phyloP scores from a whole-genome alignment of 2,797 vertebrate genomes.

The Trachops cirrhosus region DNA sequence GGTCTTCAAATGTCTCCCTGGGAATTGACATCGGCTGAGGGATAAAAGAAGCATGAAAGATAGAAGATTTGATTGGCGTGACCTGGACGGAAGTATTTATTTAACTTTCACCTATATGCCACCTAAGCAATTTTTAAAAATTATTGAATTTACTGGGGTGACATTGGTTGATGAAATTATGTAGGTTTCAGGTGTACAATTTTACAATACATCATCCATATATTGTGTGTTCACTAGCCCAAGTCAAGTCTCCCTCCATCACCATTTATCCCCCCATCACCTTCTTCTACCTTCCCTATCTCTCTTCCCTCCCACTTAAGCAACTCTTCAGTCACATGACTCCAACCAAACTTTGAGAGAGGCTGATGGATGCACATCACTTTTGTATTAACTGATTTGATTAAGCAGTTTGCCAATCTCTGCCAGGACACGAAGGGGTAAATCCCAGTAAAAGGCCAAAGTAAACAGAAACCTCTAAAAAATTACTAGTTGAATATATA shows the following conservation, averaged over 20 bases:
- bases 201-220: too few relatives aligned
- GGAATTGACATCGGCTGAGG: neutral
- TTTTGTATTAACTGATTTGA: neutral
- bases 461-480: conserved; percentile 13
- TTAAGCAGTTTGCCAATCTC: neutral
- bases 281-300: too few relatives aligned
- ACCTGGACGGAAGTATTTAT: neutral
- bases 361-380: neutral
- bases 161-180: too few relatives aligned
- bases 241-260: too few relatives aligned
- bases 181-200: too few relatives aligned
- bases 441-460: neutral
- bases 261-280: too few relatives aligned
- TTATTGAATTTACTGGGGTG: too few relatives aligned
- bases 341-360: neutral
- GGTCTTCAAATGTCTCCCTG: neutral
- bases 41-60: neutral
- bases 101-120: neutral
- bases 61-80: neutral
- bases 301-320: neutral
- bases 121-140: neutral
- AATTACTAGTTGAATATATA: neutral
- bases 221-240: too few relatives aligned
- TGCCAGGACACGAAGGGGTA: neutral
- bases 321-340: neutral